Evolutionary conservation across 2,113 vertebrate genomes (phyloP).

Genomic region (Coracopsis vasa): DNA sequence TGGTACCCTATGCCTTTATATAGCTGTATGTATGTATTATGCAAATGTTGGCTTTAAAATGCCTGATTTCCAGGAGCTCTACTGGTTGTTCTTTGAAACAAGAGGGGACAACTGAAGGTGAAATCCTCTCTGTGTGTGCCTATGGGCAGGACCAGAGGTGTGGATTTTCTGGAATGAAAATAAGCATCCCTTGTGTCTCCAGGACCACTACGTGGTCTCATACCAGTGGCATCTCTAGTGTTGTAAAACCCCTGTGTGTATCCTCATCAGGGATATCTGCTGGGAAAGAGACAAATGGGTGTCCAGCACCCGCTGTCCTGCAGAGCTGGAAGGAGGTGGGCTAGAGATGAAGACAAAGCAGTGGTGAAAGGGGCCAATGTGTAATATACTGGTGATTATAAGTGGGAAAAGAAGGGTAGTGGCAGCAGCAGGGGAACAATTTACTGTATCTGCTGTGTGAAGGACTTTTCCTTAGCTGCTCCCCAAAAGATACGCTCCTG

Average conservation of each 20-base stretch:
- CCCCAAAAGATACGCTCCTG: conserved; percentile 85
- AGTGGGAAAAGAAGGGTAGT: background rate
- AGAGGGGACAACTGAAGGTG: background rate
- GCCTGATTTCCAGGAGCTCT: background rate
- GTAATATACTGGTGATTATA: accelerated
- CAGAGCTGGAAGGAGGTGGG: background rate
- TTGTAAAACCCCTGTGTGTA: background rate
- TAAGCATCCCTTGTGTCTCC: background rate
- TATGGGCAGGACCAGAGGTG: background rate
- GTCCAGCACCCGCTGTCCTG: background rate
- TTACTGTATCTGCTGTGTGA: background rate
- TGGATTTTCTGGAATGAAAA: background rate
- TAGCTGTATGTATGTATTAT: background rate
- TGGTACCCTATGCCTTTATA: accelerated
- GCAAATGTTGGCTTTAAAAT: background rate
- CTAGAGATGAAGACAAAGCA: background rate
- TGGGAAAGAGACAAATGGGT: background rate
- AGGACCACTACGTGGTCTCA: accelerated
- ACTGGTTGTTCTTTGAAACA: background rate
- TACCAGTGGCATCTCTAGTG: accelerated
- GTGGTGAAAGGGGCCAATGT: background rate
- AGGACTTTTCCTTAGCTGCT: conserved; percentile 72
- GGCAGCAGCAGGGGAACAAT: accelerated
- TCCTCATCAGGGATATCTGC: background rate
- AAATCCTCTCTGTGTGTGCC: background rate